Evolutionary conservation across 2,113 vertebrate species (phyloP).

Genomic region (Muntiacus muntjak): DNA sequence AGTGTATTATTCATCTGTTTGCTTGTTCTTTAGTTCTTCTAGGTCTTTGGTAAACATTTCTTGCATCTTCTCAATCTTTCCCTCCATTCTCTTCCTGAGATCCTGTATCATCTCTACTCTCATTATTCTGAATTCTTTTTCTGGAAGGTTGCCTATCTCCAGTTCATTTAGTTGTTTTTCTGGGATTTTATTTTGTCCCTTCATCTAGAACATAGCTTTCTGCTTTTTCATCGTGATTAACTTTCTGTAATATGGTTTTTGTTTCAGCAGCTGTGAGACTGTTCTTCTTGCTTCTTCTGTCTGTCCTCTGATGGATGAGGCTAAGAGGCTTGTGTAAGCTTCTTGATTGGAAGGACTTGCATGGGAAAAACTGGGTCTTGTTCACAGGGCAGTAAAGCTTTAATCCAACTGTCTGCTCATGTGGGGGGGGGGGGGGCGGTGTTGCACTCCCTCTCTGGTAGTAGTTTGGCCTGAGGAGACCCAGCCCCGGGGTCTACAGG

Average conservation of each 20-base stretch:
- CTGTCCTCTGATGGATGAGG: background rate
- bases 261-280: background rate
- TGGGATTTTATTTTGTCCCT: background rate
- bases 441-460: background rate
- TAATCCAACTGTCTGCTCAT: background rate
- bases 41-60: background rate
- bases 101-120: background rate
- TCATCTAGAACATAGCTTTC: background rate
- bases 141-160: background rate
- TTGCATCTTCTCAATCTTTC: background rate
- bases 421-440: background rate
- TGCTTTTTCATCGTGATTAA: background rate
- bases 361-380: background rate
- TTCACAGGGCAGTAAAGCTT: background rate
- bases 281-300: background rate
- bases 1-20: background rate
- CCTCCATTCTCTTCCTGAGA: background rate
- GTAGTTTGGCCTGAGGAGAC: background rate
- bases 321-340: background rate
- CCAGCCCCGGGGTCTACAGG: background rate
- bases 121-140: background rate
- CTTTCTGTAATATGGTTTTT: background rate
- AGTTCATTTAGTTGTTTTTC: background rate
- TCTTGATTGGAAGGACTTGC: background rate
- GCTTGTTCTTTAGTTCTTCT: background rate